phyloP scores from a whole-genome alignment of 2,888 invertebrate genomes.

The Drosophila birchii region DNA sequence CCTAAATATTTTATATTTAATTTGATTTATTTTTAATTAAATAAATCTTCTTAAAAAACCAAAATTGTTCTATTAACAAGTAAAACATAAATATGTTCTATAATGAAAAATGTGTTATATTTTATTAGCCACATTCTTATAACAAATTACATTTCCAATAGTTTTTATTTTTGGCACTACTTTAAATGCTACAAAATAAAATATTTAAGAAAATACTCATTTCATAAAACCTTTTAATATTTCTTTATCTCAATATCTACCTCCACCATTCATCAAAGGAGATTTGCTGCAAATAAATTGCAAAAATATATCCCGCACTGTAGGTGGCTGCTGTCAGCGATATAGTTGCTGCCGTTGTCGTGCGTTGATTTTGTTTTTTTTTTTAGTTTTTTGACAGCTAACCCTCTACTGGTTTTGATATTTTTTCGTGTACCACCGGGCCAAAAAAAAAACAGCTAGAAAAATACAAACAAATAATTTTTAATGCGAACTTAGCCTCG shows the following conservation, averaged over 20 bases:
- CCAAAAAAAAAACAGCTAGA: slow-evolving; percentile 12
- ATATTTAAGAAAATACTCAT: not conserved
- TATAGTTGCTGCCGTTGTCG: slow-evolving; percentile 41
- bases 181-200: not conserved
- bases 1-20: not conserved
- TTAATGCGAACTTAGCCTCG: slow-evolving; percentile 64
- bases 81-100: not conserved
- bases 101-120: not conserved
- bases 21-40: too few species aligned
- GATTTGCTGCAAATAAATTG: not conserved
- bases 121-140: not conserved
- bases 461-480: slow-evolving; percentile 38
- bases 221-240: not conserved
- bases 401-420: slow-evolving; percentile 49
- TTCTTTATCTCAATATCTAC: too few species aligned
- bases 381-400: slow-evolving; percentile 42
- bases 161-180: not conserved
- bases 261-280: not conserved
- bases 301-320: slow-evolving; percentile 21
- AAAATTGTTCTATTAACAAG: not conserved
- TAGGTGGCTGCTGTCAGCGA: slow-evolving; percentile 23
- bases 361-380: slow-evolving; percentile 30
- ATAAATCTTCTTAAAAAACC: not conserved
- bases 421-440: slow-evolving; percentile 29
- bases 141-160: not conserved